Evolutionary conservation across 2,888 invertebrate species (phyloP).

Genomic region (Clepsis dumicolana): DNA sequence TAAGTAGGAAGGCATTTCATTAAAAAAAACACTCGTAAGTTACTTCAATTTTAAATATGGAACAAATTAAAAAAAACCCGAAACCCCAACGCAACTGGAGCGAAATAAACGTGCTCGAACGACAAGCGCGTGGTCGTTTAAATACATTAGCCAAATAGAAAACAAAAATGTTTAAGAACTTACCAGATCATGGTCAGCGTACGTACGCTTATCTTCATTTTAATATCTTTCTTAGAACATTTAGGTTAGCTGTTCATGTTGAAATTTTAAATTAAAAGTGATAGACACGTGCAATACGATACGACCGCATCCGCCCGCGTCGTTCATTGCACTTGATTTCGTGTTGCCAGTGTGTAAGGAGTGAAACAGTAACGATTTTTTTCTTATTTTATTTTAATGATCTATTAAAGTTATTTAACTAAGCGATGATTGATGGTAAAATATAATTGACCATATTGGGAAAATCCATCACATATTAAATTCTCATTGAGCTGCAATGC

Average conservation of each 20-base stretch:
- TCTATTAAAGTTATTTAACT: not conserved
- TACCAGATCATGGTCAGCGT: conserved; percentile 60
- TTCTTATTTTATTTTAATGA: conserved; percentile 13
- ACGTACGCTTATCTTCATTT: conserved; percentile 37
- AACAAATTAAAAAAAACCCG: conserved; percentile 5
- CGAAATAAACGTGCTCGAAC: conserved; percentile 55
- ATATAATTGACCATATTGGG: not conserved
- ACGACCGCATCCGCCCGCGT: conserved; percentile 60
- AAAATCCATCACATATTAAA: not conserved
- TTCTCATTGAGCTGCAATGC: not conserved
- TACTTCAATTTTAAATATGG: not conserved
- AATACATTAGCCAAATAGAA: conserved; percentile 25
- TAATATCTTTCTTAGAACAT: conserved; percentile 21
- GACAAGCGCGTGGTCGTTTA: conserved; percentile 61
- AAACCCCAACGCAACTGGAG: conserved; percentile 15
- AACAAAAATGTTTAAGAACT: conserved; percentile 49
- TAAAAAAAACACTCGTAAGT: not conserved
- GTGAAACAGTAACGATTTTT: conserved; percentile 42
- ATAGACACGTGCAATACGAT: conserved; percentile 58
- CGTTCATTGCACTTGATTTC: conserved; percentile 58
- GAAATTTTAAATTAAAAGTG: conserved; percentile 48
- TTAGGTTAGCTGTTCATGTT: conserved; percentile 53
- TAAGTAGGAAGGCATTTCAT: too few relatives aligned
- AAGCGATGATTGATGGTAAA: not conserved
- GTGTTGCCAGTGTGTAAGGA: conserved; percentile 49